Evolutionary conservation across 1,140 invertebrate species (phyloP), one percentile per base, ranked within the genome.

Genomic region (Drosophila virilis): DNA sequence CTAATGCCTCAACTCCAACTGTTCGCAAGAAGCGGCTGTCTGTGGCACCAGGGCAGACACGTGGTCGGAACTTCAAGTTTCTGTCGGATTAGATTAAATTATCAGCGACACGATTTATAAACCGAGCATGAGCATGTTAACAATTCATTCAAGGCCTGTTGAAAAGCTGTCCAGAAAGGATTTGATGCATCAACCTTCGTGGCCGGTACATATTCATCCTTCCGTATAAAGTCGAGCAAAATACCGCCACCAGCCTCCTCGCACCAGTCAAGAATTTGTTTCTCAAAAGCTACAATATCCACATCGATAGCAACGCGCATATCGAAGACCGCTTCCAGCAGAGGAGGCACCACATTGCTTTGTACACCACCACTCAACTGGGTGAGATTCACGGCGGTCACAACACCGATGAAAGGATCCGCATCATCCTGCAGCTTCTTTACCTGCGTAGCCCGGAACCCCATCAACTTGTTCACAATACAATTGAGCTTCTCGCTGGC

Each of bases 381-480:
- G 0, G 97, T 99, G 45, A 98, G 93, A 93, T 99, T 99, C 0
- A 98, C 92, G 3, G 97, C 96, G 0, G 97, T 97, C 0, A 98
- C 96, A 93, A 98, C 96, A 12, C 97, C 97, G 46, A 97, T 93
- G 2, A 93, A 94, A 1, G 96, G 80, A 43, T 94, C 93, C 2
- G 94, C 92, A 90, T 96, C 93, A 1, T 71, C 51, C 0, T 51
- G 93, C 15, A 98, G 90, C 77, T 94, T 94, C 35, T 93, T 84
- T 68, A 95, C 95, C 89, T 98, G 94, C 94, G 13, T 97, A 96
- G 40, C 93, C 2, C 78, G 93, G n/a, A 98, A 93, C 10, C 95
- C 95, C 92, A 97, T 95, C 73, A 98, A 95, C 81, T 95, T 95
- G 60, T 97, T 94, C 37, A 98, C 94, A 8, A 98, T 93, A 72